Conservation (phyloP, 2,888 invertebrate species). For the Parnassius apollo region DNA sequence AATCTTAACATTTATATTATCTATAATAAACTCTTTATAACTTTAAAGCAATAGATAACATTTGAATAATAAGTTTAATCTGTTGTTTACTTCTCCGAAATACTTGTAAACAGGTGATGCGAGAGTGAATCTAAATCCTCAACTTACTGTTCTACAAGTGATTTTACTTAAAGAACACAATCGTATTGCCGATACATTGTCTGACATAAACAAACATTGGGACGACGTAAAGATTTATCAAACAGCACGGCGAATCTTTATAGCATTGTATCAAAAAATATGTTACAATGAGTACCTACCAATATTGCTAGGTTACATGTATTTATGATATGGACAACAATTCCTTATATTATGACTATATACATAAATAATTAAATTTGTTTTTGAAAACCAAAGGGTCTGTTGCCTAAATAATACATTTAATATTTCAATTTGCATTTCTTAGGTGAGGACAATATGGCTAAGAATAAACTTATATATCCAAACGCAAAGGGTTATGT, state of each 20-base stretch:
- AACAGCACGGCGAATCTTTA: constrained; percentile 81
- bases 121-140: constrained; percentile 83
- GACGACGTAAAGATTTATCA: constrained; percentile 83
- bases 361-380: too few relatives aligned
- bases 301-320: constrained; percentile 75
- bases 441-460: constrained; percentile 62
- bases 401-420: neutral
- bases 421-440: neutral
- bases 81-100: too few relatives aligned
- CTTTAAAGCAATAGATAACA: too few relatives aligned
- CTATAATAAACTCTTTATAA: too few relatives aligned
- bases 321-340: too few relatives aligned
- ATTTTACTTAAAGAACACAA: constrained; percentile 83
- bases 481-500: constrained; percentile 67
- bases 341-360: too few relatives aligned
- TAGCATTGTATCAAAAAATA: constrained; percentile 83
- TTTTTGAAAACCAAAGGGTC: too few relatives aligned
- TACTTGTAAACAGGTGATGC: constrained; percentile 66
- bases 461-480: constrained; percentile 74
- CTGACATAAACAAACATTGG: constrained; percentile 83
- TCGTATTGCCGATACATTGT: constrained; percentile 77
- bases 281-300: constrained; percentile 85
- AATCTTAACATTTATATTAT: too few relatives aligned
- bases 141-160: constrained; percentile 81
- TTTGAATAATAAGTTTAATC: too few relatives aligned